Evolutionary conservation across 1,140 invertebrate species (phyloP).

Genomic region (Habropoda laboriosa): DNA sequence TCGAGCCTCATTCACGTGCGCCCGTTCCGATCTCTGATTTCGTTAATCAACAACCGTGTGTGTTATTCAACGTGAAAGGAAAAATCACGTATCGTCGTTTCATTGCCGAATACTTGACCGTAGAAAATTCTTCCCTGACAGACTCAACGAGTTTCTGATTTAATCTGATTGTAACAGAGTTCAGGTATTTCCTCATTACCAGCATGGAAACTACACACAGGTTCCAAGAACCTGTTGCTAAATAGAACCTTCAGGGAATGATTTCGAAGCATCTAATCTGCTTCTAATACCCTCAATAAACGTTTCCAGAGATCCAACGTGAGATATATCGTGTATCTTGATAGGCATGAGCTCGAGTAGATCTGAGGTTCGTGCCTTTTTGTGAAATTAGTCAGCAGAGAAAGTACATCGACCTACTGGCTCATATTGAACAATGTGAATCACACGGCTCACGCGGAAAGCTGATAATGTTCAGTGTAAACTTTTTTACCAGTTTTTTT

Average conservation of each 20-base stretch:
- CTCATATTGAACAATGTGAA: neutral
- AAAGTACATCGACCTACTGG: neutral
- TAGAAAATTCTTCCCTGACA: neutral
- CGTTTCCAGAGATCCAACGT: neutral
- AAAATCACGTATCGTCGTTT: neutral
- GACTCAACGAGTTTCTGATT: neutral
- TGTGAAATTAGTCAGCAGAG: neutral
- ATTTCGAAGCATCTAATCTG: neutral
- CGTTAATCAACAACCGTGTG: slow-evolving; percentile 23
- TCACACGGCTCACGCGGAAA: neutral
- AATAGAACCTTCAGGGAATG: neutral
- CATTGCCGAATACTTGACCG: neutral
- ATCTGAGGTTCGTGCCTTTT: neutral
- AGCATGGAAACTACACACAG: too few species aligned
- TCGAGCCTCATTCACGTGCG: slow-evolving; percentile 14
- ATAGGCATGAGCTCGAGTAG: neutral
- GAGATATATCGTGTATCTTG: neutral
- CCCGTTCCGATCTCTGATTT: slow-evolving; percentile 20
- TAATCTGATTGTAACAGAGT: neutral
- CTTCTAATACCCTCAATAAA: slow-evolving; percentile 2
- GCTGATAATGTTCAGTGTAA: neutral
- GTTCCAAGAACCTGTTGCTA: neutral
- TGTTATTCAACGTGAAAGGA: neutral
- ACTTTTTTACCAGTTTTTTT: neutral
- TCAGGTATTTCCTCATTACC: neutral